Base-by-base conservation (phyloP, 2,888 invertebrate species). In the Drosophila fulvimacula region DNA sequence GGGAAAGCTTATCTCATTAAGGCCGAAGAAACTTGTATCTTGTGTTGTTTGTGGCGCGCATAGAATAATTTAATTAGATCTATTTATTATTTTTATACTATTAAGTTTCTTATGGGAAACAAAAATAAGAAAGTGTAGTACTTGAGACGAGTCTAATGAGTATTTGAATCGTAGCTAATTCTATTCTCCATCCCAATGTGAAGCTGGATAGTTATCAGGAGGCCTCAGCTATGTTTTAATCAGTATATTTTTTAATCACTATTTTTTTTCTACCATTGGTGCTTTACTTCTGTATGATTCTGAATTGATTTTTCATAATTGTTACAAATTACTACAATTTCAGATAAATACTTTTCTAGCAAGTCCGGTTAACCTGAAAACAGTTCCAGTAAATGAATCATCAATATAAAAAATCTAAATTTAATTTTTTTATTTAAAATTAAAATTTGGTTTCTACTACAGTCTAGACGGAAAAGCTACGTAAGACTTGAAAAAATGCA, bases 1-100 rank as follows among this genome's bases (percentile, higher is more conserved):
- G 36, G 17, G 32, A 27, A 39, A 41, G 24, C 27, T 41, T 27
- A 38, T 38, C 24, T 55, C 38, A 39, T 41, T 66, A 46, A 19
- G 24, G 27, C n/a, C 17, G n/a, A 36, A 24, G 21, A 10, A 34
- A 11, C n/a, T 52, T 36, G 51, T 36, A 5, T 36, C 51, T 51
- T 36, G 3, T 1, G 17, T 6, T 48, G 13, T 13, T 13, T 13
- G 46, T 30, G 27, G 1, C 11, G 27, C 21, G 30, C 13, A 19
- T 13, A 19, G 30, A 32, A 48, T 48, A 32, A 48, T 48, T 19
- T 32, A 17, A 48, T 48, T 48, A 32, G 3, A 4, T 0, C 7
- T 32, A 19, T 48, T 32, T 32, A 27, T 27, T 0, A 13, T 32
- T 32, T 48, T 32, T 32, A 27, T 27, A 5, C 6, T n/a, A 48